Conservation (phyloP, 2,113 vertebrate genomes). For the Vidua chalybeata region DNA sequence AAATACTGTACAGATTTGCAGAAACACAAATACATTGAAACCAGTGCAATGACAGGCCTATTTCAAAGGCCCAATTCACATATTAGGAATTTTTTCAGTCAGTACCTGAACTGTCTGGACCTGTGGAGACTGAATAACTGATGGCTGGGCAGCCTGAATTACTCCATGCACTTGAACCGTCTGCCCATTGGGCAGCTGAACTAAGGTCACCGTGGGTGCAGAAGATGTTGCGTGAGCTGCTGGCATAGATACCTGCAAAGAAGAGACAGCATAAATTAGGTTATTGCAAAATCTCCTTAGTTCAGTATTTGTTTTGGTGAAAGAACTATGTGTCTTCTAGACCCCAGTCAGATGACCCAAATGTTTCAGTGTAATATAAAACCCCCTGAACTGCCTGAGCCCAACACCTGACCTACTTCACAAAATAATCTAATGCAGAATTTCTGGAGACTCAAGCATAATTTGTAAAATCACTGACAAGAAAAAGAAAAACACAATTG, state of each 20-base stretch:
- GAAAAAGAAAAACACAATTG: not conserved
- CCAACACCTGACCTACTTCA: constrained; percentile 28
- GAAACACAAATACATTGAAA: not conserved
- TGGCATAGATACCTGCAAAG: constrained; percentile 88
- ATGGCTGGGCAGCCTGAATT: constrained; percentile 97
- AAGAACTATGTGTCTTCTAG: not conserved
- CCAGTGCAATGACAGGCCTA: not conserved
- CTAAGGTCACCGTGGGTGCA: constrained; percentile 91
- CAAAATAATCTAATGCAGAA: constrained; percentile 18
- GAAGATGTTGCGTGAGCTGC: constrained; percentile 88
- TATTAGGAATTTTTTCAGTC: constrained; percentile 35
- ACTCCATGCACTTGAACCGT: constrained; percentile 98
- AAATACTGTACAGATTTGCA: not conserved
- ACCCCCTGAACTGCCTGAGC: not conserved
- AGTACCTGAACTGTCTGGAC: constrained; percentile 96
- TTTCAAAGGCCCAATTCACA: not conserved
- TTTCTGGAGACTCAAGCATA: not conserved
- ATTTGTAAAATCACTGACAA: constrained; percentile 4
- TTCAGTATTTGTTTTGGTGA: not conserved
- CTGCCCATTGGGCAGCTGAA: constrained; percentile 97
- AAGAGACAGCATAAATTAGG: constrained; percentile 13
- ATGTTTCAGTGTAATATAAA: not conserved
- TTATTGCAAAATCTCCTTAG: not conserved
- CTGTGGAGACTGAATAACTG: constrained; percentile 97
- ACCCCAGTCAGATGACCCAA: not conserved